Conservation (phyloP, 2,113 vertebrate species). For the Ictidomys tridecemlineatus region DNA sequence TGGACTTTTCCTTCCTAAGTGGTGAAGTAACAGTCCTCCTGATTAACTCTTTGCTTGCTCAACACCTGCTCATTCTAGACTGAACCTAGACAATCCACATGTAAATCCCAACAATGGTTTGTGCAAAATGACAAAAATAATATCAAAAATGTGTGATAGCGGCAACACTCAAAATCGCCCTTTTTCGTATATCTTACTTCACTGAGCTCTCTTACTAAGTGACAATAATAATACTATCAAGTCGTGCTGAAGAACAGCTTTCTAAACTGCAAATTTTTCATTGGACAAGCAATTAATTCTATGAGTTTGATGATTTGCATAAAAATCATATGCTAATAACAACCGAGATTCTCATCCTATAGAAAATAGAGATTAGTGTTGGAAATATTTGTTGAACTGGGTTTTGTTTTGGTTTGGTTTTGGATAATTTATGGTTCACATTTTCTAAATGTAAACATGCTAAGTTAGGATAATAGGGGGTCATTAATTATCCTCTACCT, state of each 20-base stretch:
- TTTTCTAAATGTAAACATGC: background rate
- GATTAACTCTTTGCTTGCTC: background rate
- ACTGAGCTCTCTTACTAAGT: background rate
- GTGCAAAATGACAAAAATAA: constrained; percentile 22
- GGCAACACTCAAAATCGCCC: background rate
- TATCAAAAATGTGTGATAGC: background rate
- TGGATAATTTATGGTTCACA: background rate
- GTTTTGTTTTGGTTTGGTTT: constrained; percentile 17
- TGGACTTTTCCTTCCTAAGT: background rate
- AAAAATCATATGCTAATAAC: background rate
- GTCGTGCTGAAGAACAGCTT: background rate
- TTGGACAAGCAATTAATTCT: background rate
- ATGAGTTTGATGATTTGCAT: background rate
- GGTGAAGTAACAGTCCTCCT: background rate
- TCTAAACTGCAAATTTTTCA: background rate
- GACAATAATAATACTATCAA: background rate
- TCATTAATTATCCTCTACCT: background rate
- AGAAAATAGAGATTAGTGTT: background rate
- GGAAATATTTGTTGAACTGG: constrained; percentile 24
- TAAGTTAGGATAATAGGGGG: background rate
- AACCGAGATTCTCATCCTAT: background rate
- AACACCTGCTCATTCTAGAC: background rate
- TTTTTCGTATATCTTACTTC: background rate
- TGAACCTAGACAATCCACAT: background rate
- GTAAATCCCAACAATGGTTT: background rate